Evolutionary conservation across 1,140 invertebrate genomes (phyloP), one percentile per base, ranked within the genome.

Genomic region (Heterodera schachtii): DNA sequence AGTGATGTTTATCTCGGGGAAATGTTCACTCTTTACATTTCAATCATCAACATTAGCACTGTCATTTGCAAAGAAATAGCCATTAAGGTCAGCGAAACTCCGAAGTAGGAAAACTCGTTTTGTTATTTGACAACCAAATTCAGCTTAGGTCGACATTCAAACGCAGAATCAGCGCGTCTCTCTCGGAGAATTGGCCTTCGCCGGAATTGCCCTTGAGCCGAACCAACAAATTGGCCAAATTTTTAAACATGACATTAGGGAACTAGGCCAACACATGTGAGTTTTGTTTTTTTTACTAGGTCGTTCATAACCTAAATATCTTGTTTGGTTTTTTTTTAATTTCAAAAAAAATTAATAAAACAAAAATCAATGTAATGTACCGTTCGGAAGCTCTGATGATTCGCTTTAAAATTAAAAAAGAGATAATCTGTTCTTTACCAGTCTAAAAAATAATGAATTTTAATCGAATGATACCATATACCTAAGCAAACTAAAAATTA

Each of bases 241-340:
- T 21, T 96, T 98, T 89, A 94, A 96, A 90, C 95, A 98, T 92
- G 96, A 98, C 93, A 95, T 98, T 6, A 98, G 97, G 91, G 97
- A 98, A 92, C 94, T 96, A 86, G 96, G 96, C 49, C 95, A 95
- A 70, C 96, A 98, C 88, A 97, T 98, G 93, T 95, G 92, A 91
- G 92, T 31, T 31, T 31, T 31, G 31, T 31, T 31, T 31, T 31
- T 31, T 31, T 31, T 31, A 31, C 31, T 31, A 31, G 31, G 1
- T 31, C 31, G 31, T 31, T 31, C 31, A 31, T 31, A 31, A 31
- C 31, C 31, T 31, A 31, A 31, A 31, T 31, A 31, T 31, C 31
- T 31, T 31, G 31, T 31, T 31, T 31, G 0, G 31, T 31, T 31
- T 31, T 31, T 31, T 31, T 31, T 31, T 31, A 31, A 31, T 31